Conservation (phyloP, 2,797 vertebrate genomes). For the Lutjanus argentimaculatus region DNA sequence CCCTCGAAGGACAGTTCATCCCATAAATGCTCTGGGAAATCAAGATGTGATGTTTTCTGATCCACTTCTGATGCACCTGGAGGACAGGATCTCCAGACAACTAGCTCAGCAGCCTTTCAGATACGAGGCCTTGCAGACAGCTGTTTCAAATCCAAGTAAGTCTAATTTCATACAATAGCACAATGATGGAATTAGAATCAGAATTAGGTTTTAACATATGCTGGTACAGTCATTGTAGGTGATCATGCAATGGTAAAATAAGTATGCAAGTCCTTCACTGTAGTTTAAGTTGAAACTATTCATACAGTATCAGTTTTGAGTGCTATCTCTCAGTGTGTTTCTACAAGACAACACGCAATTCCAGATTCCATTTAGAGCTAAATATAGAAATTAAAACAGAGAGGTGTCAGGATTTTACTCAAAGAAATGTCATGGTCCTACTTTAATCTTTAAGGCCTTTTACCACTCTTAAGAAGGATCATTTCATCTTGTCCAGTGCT, state of each 20-base stretch:
- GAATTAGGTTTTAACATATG: background rate
- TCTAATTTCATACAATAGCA: background rate
- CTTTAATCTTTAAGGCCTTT: no score
- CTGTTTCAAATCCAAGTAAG: conserved; percentile 86
- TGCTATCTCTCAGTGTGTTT: background rate
- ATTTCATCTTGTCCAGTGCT: no score
- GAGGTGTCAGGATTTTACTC: background rate
- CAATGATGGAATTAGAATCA: background rate
- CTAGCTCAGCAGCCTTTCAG: conserved; percentile 67
- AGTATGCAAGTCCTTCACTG: background rate
- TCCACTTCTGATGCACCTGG: conserved; percentile 70
- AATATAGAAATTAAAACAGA: background rate
- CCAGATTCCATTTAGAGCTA: background rate
- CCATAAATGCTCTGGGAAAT: conserved; percentile 57
- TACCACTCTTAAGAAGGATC: no score
- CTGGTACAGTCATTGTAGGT: background rate
- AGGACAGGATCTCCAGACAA: conserved; percentile 75
- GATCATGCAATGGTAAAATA: background rate
- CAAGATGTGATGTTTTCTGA: conserved; percentile 66
- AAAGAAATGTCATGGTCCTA: background rate
- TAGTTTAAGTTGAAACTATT: background rate
- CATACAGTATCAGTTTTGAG: background rate
- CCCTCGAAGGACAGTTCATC: conserved; percentile 36
- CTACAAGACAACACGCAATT: background rate
- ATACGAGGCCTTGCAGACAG: conserved; percentile 66